Base-by-base conservation (phyloP, 2,797 vertebrate genomes). In the Eulemur rubriventer region DNA sequence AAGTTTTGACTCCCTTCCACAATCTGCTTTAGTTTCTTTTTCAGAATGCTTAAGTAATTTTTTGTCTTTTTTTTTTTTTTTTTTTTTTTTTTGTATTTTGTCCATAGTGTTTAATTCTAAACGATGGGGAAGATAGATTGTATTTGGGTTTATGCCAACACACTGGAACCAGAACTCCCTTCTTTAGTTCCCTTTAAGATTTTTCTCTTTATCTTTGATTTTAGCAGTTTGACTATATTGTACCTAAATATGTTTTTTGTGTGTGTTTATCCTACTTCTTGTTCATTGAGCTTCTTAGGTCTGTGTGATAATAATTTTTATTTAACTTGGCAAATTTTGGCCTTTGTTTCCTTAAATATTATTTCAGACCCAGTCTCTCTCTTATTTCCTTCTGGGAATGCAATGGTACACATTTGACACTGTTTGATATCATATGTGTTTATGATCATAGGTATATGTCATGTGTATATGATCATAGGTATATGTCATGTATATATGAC, bases 251-350 rank as follows among this genome's bases (percentile, higher is more conserved):
- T 69, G 38, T 76, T n/a, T 69, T 57, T 48, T 86, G 48, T 63
- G n/a, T 67, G 28, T 90, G 28, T 89, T 81, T 95, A 55, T 89
- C 38, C 18, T 78, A 4, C 33, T 89, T 94, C 17, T 6, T 93
- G n/a, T 89, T 92, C 52, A 41, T 35, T 28, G 22, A 90, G 70
- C 24, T 90, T 73, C 48, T 82, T 84, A 92, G 65, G 76, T 41
- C 30, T 95, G 22, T 52, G 35, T 50, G 48, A 88, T 96, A 38
- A 3, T 35, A 87, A 14, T 55, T 96, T 95, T 94, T 73, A 22
- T 89, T 96, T 93, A 93, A 92, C 75, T 91, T 93, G 67, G 79
- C 38, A 95, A 50, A 35, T 57, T 91, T 82, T 83, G 65, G 14
- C 48, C 50, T 76, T 94, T 96, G 57, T 91, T 93, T 88, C 24